Evolutionary conservation across 2,888 invertebrate species (phyloP).

Genomic region (Leptothorax acervorum): DNA sequence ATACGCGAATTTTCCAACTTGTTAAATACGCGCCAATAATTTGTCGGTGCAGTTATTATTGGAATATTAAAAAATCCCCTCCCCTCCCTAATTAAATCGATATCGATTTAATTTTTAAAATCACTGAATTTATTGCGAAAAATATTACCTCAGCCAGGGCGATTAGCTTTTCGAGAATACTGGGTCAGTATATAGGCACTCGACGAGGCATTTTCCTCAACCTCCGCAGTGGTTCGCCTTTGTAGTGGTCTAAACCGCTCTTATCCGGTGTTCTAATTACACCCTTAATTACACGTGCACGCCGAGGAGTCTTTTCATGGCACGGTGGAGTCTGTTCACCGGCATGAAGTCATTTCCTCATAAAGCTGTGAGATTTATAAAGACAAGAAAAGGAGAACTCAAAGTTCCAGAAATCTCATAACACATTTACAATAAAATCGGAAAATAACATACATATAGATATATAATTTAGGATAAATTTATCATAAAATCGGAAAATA

Average conservation of each 20-base stretch:
- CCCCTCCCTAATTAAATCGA: too few species aligned
- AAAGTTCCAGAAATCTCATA: slow-evolving; percentile 13
- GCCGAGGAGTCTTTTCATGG: slow-evolving; percentile 44
- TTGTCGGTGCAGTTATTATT: too few species aligned
- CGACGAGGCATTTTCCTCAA: slow-evolving; percentile 29
- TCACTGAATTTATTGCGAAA: too few species aligned
- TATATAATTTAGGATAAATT: not conserved
- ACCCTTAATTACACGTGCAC: slow-evolving; percentile 55
- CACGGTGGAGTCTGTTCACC: slow-evolving; percentile 39
- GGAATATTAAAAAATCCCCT: too few species aligned
- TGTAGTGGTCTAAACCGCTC: slow-evolving; percentile 51
- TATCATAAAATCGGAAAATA: not conserved
- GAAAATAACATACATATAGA: not conserved
- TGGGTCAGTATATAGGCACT: slow-evolving; percentile 26
- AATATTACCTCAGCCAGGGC: too few species aligned
- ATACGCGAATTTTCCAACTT: too few species aligned
- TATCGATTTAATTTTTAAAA: too few species aligned
- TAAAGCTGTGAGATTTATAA: slow-evolving; percentile 22
- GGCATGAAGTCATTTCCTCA: slow-evolving; percentile 47
- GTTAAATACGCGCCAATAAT: too few species aligned
- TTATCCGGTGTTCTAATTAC: slow-evolving; percentile 56
- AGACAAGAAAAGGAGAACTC: slow-evolving; percentile 26
- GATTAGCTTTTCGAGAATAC: slow-evolving; percentile 18
- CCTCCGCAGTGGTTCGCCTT: slow-evolving; percentile 36
- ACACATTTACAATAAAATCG: not conserved